phyloP scores from a whole-genome alignment of 2,888 invertebrate genomes.

The Drosophila setosimentum region DNA sequence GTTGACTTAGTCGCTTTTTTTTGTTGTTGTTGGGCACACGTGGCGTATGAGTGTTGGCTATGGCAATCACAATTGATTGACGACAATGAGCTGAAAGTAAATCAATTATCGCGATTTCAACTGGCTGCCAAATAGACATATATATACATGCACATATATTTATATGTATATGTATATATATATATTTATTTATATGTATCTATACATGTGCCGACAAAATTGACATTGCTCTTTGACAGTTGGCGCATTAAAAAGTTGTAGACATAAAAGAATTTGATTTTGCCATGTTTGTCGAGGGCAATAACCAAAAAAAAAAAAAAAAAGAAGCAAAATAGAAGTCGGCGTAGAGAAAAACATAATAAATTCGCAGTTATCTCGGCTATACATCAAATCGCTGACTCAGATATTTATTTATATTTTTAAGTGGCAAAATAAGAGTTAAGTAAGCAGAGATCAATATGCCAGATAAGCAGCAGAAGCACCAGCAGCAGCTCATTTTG shows the following conservation, averaged over 20 bases:
- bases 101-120: conserved; percentile 71
- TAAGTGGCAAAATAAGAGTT: conserved; percentile 1
- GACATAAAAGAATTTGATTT: conserved; percentile 61
- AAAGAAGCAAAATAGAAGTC: neutral
- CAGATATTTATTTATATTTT: conserved; percentile 44
- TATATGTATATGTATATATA: neutral
- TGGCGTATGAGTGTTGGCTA: conserved; percentile 74
- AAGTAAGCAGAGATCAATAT: conserved; percentile 64
- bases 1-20: conserved; percentile 30
- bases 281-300: conserved; percentile 26
- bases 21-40: conserved; percentile 48
- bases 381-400: conserved; percentile 68
- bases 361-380: conserved; percentile 55
- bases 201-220: conserved; percentile 63
- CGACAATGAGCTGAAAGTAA: conserved; percentile 74
- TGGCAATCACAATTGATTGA: conserved; percentile 75
- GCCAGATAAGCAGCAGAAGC: conserved; percentile 49
- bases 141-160: neutral
- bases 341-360: conserved; percentile 33
- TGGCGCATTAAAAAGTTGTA: conserved; percentile 70
- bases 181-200: neutral
- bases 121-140: conserved; percentile 35
- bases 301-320: conserved; percentile 4
- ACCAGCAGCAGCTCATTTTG: conserved; percentile 48
- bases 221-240: conserved; percentile 60